phyloP scores from a whole-genome alignment of 2,797 vertebrate species.

The Argyrosomus regius region DNA sequence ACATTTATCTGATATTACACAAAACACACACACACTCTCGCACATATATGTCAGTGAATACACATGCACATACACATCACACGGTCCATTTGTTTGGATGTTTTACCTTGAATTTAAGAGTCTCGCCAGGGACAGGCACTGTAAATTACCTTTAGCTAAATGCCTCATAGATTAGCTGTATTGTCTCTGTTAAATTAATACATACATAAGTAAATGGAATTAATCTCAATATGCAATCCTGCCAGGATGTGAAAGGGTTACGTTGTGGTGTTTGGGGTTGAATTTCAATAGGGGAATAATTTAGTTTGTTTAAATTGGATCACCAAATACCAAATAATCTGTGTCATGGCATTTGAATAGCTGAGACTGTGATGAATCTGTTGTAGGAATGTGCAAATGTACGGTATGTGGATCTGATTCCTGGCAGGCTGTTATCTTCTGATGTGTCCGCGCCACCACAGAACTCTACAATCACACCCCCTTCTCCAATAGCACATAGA shows the following conservation, averaged over 20 bases:
- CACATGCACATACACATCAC: not conserved
- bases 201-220: not conserved
- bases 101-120: not conserved
- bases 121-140: not conserved
- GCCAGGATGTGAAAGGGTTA: not conserved
- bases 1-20: too few relatives aligned
- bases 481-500: too few relatives aligned
- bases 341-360: not conserved
- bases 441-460: too few relatives aligned
- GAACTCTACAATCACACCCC: too few relatives aligned
- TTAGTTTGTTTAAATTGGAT: constrained; percentile 25
- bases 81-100: not conserved
- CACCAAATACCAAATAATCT: not conserved
- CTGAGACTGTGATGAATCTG: not conserved
- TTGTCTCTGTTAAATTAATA: constrained; percentile 4
- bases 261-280: too few relatives aligned
- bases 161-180: not conserved
- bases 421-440: constrained; percentile 4
- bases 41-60: not conserved
- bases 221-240: not conserved
- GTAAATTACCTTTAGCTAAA: not conserved
- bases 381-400: not conserved
- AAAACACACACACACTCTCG: not conserved
- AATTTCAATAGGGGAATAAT: constrained; percentile 44
- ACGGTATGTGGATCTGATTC: constrained; percentile 2